Conservation (phyloP, 2,113 vertebrate genomes). For the Dryoscopus gambensis region DNA sequence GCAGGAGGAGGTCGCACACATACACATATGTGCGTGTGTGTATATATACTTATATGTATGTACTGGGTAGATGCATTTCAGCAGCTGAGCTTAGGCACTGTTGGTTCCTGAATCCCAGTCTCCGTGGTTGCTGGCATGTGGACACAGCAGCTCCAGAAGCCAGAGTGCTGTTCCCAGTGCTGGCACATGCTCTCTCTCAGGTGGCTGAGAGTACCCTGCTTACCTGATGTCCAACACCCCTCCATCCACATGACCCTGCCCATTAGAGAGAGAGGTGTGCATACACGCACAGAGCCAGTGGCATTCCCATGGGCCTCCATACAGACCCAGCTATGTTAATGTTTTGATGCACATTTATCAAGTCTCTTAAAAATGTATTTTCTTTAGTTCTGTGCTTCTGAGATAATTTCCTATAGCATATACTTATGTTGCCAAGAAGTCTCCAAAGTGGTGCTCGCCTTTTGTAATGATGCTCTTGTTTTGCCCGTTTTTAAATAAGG, state of each 20-base stretch:
- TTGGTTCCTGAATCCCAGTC: neutral
- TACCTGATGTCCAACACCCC: neutral
- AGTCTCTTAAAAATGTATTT: neutral
- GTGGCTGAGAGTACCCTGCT: neutral
- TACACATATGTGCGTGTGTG: fast-evolving
- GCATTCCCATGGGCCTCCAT: neutral
- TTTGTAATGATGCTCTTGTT: neutral
- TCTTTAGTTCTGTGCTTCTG: neutral
- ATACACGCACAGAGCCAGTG: neutral
- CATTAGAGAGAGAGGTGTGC: neutral
- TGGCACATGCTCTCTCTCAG: fast-evolving
- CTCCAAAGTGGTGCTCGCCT: neutral
- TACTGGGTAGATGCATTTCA: neutral
- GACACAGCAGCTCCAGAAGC: neutral
- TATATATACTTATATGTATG: fast-evolving
- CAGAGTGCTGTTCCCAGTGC: neutral
- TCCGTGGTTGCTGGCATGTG: neutral
- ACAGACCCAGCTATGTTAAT: neutral
- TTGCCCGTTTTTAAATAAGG: neutral
- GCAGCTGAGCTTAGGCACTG: neutral
- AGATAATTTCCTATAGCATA: neutral
- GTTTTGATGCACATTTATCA: neutral
- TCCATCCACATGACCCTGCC: neutral
- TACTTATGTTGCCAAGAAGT: neutral
- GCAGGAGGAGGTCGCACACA: neutral